Percentiles rank a stretch among this genome's conserved stretches.
phyloP scores from a whole-genome alignment of 2,797 vertebrate genomes.

The Hybognathus amarus region DNA sequence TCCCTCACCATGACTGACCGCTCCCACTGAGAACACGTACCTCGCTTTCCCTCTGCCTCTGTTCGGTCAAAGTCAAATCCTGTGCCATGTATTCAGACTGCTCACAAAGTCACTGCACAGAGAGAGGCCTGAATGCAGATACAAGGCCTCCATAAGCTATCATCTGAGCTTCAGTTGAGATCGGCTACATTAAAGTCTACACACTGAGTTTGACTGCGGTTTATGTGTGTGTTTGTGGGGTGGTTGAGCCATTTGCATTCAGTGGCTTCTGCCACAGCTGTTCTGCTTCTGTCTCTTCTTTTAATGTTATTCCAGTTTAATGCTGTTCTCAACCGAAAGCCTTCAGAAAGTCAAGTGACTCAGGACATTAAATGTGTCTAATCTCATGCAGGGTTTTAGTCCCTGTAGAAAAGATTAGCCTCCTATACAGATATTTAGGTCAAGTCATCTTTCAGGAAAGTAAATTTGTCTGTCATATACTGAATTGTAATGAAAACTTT shows the following conservation, averaged over 20 bases:
- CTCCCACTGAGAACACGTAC: slow-evolving; percentile 31
- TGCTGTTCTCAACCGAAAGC: slow-evolving; percentile 1
- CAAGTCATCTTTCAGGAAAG: neutral
- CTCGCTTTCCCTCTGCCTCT: slow-evolving; percentile 26
- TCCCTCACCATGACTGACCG: slow-evolving; percentile 59
- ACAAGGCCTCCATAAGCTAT: slow-evolving; percentile 28
- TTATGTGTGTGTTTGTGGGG: slow-evolving; percentile 7
- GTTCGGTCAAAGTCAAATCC: slow-evolving; percentile 46
- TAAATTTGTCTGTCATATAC: neutral
- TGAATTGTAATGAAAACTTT: neutral
- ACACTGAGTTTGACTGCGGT: slow-evolving; percentile 27
- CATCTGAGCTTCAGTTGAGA: slow-evolving; percentile 26
- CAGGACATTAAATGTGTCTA: neutral
- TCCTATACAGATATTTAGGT: neutral
- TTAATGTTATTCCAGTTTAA: neutral
- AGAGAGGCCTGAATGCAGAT: slow-evolving; percentile 32
- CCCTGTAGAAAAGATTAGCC: neutral
- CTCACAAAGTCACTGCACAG: slow-evolving; percentile 19
- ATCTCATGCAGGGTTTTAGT: slow-evolving; percentile 4
- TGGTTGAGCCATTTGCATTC: slow-evolving; percentile 30
- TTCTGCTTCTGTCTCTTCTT: neutral
- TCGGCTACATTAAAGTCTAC: slow-evolving; percentile 24
- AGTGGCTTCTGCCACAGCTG: neutral
- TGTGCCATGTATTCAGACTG: slow-evolving; percentile 23
- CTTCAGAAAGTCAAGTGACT: neutral